Evolutionary conservation across 2,113 vertebrate genomes (phyloP).

Genomic region (Benthochromis sp.): DNA sequence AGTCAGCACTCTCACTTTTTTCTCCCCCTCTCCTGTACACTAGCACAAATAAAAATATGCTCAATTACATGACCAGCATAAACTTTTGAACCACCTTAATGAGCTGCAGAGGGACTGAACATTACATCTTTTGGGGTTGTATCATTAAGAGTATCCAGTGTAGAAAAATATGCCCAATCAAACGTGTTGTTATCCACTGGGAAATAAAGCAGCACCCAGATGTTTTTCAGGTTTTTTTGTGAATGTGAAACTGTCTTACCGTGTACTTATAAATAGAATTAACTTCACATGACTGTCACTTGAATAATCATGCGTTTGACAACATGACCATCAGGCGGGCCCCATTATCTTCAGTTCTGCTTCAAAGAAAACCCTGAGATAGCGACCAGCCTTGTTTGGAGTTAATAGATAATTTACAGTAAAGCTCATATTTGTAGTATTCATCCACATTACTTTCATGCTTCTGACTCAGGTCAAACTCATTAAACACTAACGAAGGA

Average conservation of each 20-base stretch:
- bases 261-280: background rate
- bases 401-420: background rate
- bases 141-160: background rate
- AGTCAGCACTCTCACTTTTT: background rate
- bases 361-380: background rate
- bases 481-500: background rate
- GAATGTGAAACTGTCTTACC: background rate
- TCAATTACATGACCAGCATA: background rate
- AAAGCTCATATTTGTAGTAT: background rate
- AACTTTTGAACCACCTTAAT: background rate
- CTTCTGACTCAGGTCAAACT: background rate
- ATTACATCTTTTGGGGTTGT: background rate
- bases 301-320: background rate
- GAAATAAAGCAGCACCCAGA: background rate
- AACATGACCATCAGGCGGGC: slow-evolving; percentile 12
- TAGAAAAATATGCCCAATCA: background rate
- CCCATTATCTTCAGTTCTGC: background rate
- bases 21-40: background rate
- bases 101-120: background rate
- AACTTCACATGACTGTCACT: slow-evolving; percentile 14
- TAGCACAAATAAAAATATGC: background rate
- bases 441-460: background rate
- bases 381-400: background rate
- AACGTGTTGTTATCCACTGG: background rate
- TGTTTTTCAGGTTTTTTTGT: accelerated